Percentiles rank a stretch among this genome's conserved stretches.
Evolutionary conservation across 2,113 vertebrate species (phyloP).

Genomic region (Coryphaenoides rupestris): DNA sequence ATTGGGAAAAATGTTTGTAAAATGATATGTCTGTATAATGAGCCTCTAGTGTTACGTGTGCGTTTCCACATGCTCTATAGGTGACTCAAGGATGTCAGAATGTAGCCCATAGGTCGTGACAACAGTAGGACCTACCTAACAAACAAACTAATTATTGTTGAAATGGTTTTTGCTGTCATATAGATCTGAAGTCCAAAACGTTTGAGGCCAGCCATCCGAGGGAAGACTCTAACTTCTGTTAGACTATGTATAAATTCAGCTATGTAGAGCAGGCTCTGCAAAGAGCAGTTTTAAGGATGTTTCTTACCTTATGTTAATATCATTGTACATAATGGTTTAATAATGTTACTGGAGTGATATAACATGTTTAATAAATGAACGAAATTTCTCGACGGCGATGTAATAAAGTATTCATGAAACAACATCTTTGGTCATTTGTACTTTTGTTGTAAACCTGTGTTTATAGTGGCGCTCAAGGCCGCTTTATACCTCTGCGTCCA

Average conservation of each 20-base stretch:
- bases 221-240: conserved; percentile 72
- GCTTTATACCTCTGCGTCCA: too few species aligned
- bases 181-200: conserved; percentile 1
- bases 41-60: neutral
- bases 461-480: too few species aligned
- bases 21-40: neutral
- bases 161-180: conserved; percentile 18
- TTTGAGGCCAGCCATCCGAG: conserved; percentile 62
- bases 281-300: conserved; percentile 60
- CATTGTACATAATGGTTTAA: conserved; percentile 82
- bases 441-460: neutral
- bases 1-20: neutral
- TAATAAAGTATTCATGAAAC: conserved; percentile 72
- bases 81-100: conserved; percentile 13
- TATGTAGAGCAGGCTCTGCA: conserved; percentile 73
- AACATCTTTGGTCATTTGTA: too few species aligned
- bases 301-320: conserved; percentile 73
- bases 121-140: conserved; percentile 12
- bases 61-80: neutral
- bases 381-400: conserved; percentile 55
- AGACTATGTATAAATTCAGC: conserved; percentile 61
- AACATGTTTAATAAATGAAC: conserved; percentile 65
- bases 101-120: conserved; percentile 15
- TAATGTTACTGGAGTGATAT: conserved; percentile 72
- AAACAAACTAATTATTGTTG: conserved; percentile 32